Evolutionary conservation across 2,797 vertebrate genomes (phyloP).

Genomic region (Sciurus vulgaris): DNA sequence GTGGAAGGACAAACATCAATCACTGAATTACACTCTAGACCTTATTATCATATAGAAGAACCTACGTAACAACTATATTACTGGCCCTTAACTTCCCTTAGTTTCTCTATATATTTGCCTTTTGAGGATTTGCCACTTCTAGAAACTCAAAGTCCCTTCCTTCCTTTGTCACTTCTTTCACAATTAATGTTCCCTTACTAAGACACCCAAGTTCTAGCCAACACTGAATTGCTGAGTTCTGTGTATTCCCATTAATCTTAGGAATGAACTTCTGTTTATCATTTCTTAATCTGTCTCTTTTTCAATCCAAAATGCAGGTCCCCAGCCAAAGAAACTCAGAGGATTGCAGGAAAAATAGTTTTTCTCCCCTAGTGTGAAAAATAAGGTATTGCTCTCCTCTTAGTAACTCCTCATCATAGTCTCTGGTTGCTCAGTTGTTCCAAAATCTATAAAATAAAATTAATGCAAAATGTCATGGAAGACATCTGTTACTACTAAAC

Average conservation of each 20-base stretch:
- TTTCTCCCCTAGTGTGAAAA: background rate
- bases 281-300: background rate
- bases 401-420: background rate
- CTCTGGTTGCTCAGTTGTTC: background rate
- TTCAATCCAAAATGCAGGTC: no score
- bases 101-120: background rate
- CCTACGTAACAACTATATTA: no score
- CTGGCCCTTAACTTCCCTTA: background rate
- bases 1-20: background rate
- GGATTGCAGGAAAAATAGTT: background rate
- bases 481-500: background rate
- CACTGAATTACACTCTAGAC: background rate
- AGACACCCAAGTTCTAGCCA: background rate
- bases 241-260: background rate
- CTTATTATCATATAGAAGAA: background rate
- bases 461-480: background rate
- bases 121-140: background rate
- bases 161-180: background rate
- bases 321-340: background rate
- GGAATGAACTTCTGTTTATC: background rate
- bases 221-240: background rate
- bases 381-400: background rate
- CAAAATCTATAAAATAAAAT: background rate
- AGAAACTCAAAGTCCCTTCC: background rate
- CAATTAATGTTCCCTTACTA: background rate